phyloP scores from a whole-genome alignment of 2,888 invertebrate species.

The Gymnoscelis rufifasciata region DNA sequence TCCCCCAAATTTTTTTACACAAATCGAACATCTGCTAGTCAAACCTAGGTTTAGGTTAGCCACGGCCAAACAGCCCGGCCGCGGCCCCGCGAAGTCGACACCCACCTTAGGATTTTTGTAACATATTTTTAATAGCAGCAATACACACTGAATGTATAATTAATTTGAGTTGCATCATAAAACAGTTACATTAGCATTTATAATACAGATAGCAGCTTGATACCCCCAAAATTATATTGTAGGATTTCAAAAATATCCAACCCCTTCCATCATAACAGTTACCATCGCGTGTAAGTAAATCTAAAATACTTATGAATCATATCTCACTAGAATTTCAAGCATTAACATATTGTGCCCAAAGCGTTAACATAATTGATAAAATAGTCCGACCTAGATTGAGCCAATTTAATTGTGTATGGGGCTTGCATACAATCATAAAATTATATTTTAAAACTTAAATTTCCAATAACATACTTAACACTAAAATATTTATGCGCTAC shows the following conservation, averaged over 20 bases:
- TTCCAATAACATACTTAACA: slow-evolving; percentile 32
- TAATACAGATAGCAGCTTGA: too few relatives aligned
- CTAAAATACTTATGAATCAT: slow-evolving; percentile 43
- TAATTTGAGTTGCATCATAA: too few relatives aligned
- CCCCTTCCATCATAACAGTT: not conserved
- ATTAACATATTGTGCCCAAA: slow-evolving; percentile 44
- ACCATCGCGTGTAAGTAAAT: not conserved
- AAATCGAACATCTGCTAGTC: too few relatives aligned
- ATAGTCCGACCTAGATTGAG: slow-evolving; percentile 30
- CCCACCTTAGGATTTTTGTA: too few relatives aligned
- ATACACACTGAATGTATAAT: too few relatives aligned
- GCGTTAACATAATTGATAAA: slow-evolving; percentile 30
- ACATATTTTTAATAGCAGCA: too few relatives aligned
- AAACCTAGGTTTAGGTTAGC: too few relatives aligned
- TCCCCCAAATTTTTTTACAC: too few relatives aligned
- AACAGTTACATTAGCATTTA: too few relatives aligned
- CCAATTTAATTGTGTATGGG: slow-evolving; percentile 27
- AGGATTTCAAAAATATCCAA: not conserved
- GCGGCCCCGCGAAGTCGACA: too few relatives aligned
- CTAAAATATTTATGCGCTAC: slow-evolving; percentile 35
- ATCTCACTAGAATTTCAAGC: slow-evolving; percentile 46
- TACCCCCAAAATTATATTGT: too few relatives aligned
- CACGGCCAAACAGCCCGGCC: too few relatives aligned
- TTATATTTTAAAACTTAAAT: slow-evolving; percentile 31
- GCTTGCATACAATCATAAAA: slow-evolving; percentile 32